A percentile compares a stretch with the other conserved stretches of the same genome.
Evolutionary conservation across 1,140 invertebrate genomes (phyloP).

Genomic region (Lepidurus apus): DNA sequence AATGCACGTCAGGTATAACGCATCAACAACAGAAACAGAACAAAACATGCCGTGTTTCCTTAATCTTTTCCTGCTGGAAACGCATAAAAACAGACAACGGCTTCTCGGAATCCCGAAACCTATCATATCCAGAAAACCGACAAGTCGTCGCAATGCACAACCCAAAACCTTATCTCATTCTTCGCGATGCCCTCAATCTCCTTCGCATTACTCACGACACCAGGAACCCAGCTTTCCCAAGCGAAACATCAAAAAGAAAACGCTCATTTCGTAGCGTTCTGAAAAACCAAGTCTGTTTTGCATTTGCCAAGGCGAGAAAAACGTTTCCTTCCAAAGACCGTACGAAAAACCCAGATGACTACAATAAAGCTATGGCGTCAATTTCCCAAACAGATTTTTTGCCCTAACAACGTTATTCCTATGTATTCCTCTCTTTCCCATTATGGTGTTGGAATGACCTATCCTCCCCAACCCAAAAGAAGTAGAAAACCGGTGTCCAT

Average conservation of each 20-base stretch:
- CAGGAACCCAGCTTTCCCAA: background rate
- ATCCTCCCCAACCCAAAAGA: background rate
- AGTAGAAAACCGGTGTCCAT: conserved; percentile 17
- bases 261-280: background rate
- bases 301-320: background rate
- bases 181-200: background rate
- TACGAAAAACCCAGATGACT: conserved; percentile 13
- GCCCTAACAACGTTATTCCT: background rate
- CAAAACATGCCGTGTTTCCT: background rate
- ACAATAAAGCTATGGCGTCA: background rate
- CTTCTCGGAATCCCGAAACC: background rate
- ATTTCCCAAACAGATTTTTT: background rate
- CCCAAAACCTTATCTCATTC: background rate
- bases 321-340: background rate
- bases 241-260: background rate
- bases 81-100: background rate
- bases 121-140: background rate
- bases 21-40: background rate
- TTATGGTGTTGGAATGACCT: background rate
- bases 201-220: background rate
- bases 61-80: background rate
- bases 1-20: conserved; percentile 6
- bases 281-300: conserved; percentile 10
- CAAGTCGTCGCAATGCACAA: background rate
- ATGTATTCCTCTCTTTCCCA: background rate